Conservation (phyloP, 2,797 vertebrate genomes). For the Esox masquinongy region DNA sequence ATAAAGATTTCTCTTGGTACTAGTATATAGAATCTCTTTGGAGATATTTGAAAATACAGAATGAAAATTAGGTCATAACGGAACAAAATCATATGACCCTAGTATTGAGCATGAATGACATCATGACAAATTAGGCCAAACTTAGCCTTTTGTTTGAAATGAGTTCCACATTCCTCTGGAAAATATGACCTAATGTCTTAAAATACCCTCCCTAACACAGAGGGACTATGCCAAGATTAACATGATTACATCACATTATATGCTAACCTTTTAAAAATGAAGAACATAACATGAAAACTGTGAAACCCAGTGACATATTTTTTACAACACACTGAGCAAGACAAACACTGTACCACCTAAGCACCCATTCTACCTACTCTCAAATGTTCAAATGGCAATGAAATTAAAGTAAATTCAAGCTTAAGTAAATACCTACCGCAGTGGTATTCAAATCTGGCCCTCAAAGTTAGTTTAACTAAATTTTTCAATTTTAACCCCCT, state of each 20-base stretch:
- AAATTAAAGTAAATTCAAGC: background rate
- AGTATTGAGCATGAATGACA: background rate
- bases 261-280: conserved; percentile 26
- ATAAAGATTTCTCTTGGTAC: background rate
- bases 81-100: background rate
- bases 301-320: background rate
- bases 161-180: conserved; percentile 64
- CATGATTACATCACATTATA: conserved; percentile 34
- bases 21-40: background rate
- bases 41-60: background rate
- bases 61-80: background rate
- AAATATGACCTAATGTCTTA: conserved; percentile 66
- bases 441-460: too few relatives aligned
- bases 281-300: conserved; percentile 15
- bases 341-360: background rate
- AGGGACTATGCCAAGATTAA: conserved; percentile 42
- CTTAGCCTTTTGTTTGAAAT: conserved; percentile 51
- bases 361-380: background rate
- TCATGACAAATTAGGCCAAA: conserved; percentile 46
- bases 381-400: background rate
- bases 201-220: conserved; percentile 59
- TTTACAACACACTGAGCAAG: background rate
- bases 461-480: too few relatives aligned
- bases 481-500: too few relatives aligned
- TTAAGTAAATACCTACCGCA: too few relatives aligned